Conservation (phyloP, 2,797 vertebrate genomes). For the Chiloscyllium punctatum region DNA sequence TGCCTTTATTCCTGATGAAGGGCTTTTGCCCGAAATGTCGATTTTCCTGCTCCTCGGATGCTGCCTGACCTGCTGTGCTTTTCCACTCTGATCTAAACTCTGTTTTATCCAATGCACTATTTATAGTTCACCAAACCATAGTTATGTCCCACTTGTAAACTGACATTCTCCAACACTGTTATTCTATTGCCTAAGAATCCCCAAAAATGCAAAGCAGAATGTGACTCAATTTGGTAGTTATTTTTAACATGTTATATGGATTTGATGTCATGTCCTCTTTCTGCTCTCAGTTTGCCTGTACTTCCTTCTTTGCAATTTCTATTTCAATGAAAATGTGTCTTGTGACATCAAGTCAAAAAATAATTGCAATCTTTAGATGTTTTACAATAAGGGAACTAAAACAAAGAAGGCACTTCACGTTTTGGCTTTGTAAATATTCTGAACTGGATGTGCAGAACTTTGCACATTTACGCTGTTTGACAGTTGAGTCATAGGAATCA, state of each 20-base stretch:
- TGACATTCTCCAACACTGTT: not conserved
- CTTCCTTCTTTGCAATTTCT: conserved; percentile 5
- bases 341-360: not conserved
- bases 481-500: not conserved
- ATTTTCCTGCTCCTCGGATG: no score
- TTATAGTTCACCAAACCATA: not conserved
- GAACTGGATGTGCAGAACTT: not conserved
- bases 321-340: not conserved
- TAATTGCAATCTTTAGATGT: not conserved
- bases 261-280: not conserved
- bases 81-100: no score
- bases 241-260: not conserved
- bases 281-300: conserved; percentile 1
- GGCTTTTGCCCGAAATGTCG: no score
- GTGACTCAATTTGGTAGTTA: not conserved
- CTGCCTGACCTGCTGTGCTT: no score
- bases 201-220: not conserved
- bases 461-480: not conserved
- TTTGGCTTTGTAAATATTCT: not conserved
- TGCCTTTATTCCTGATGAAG: no score
- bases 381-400: not conserved
- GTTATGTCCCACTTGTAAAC: not conserved
- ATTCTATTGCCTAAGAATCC: not conserved
- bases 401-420: not conserved
- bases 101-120: not conserved